Percentiles rank a stretch among this genome's conserved stretches.
Conservation (phyloP, 2,797 vertebrate species). For the Micromesistius poutassou region DNA sequence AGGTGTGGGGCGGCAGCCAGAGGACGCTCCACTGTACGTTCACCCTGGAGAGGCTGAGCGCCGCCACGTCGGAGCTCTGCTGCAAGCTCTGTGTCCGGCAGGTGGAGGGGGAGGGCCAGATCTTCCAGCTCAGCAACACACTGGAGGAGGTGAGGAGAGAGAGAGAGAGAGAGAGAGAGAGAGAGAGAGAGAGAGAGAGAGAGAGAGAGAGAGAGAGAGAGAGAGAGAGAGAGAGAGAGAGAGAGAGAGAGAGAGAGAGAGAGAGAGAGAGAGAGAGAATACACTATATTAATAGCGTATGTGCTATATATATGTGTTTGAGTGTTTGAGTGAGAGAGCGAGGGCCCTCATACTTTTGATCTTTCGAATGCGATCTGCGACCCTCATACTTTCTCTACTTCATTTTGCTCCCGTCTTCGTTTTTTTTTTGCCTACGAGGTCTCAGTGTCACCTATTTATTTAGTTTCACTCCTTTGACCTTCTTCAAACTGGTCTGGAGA, state of each 20-base stretch:
- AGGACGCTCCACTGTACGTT: conserved; percentile 92
- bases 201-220: too few species aligned
- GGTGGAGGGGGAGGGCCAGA: conserved; percentile 97
- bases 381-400: not conserved
- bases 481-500: conserved; percentile 44
- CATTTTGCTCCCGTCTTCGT: not conserved
- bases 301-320: too few species aligned
- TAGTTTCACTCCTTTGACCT: conserved; percentile 35
- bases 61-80: conserved; percentile 83
- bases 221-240: too few species aligned
- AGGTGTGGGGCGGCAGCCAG: conserved; percentile 92
- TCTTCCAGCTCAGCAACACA: conserved; percentile 93
- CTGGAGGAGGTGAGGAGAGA: conserved; percentile 81
- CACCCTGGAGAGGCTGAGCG: conserved; percentile 89
- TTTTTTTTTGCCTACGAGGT: conserved; percentile 24
- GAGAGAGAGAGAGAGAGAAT: too few species aligned
- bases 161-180: too few species aligned
- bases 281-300: too few species aligned
- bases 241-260: too few species aligned
- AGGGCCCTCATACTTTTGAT: not conserved
- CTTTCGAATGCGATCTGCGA: not conserved
- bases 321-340: not conserved
- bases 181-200: too few species aligned
- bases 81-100: conserved; percentile 96
- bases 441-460: conserved; percentile 49